Base-by-base conservation (phyloP, 2,797 vertebrate species). In the Liparis tanakae region DNA sequence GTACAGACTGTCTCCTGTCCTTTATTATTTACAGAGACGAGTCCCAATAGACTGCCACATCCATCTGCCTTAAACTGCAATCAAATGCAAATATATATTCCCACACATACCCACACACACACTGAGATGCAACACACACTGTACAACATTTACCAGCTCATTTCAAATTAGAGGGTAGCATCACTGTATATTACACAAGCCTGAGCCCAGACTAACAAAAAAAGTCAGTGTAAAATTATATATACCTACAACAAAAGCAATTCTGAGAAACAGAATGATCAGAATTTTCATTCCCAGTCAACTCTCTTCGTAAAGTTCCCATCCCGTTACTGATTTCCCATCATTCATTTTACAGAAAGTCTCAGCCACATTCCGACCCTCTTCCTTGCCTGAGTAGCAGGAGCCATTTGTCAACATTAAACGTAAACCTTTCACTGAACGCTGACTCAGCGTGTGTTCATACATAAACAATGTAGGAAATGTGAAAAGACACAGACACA, bases 1-100 rank as follows among this genome's bases (percentile, higher is more conserved):
- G 84, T 76, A 83, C 83, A 90, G 87, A 84, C 78, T 72, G 86
- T 87, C 86, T 86, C 79, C 81, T 87, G 85, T 87, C 74, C 75
- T 76, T 71, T 65, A 76, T 75, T 91, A 88, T 94, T 95, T 94
- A 90, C 88, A 93, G 90, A 94, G 93, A 93, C 93, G 92, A 94
- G 89, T 79, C 68, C 64, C 78, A 81, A 72, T 59, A 78, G 78
- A 80, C 75, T 72, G 72, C 60, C 83, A 83, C 68, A 87, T 84
- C 69, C 60, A 77, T 90, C 69, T 78, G 74, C 77, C 66, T 78
- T 60, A 58, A 85, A 85, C 74, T 70, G 58, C 68, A 86, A 89
- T 88, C 81, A 86, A 43, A 66, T 46, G 59, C 62, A 92, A 85
- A 88, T 84, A 91, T 87, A 92, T 65, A 87, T 48, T 50, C 77